These are phyloP conservation scores for Lates calcarifer DNA, from an alignment of 2,113 vertebrate species.

Conservation along the genomic window DNA sequence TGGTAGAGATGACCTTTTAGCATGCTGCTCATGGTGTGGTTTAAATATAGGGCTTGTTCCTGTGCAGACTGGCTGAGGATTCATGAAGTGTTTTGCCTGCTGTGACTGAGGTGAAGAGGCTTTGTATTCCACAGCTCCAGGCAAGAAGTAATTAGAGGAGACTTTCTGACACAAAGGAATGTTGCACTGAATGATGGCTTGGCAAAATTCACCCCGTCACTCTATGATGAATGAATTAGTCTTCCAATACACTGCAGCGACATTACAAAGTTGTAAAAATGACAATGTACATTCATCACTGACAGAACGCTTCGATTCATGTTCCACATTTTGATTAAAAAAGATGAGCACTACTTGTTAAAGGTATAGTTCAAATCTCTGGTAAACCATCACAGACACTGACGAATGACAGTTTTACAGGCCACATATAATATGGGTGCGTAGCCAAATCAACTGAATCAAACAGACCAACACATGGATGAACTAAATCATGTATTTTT, in stretches of 20 bases:
- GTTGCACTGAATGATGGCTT: conserved; percentile 74
- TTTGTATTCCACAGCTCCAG: conserved; percentile 77
- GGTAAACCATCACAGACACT: neutral
- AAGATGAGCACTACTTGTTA: neutral
- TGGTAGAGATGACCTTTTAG: conserved; percentile 60
- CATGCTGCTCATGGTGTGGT: conserved; percentile 34
- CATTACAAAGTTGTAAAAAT: conserved; percentile 12
- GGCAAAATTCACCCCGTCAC: conserved; percentile 48
- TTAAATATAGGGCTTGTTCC: conserved; percentile 65
- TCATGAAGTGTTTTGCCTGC: conserved; percentile 53
- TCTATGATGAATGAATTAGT: conserved; percentile 38
- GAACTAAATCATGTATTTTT: neutral
- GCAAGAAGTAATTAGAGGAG: conserved; percentile 79
- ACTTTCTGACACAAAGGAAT: conserved; percentile 86
- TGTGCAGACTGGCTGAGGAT: conserved; percentile 68
- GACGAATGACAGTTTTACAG: neutral
- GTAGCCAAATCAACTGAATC: neutral
- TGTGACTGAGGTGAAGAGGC: conserved; percentile 69
- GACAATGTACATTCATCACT: neutral
- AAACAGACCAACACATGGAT: no score
- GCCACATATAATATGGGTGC: neutral
- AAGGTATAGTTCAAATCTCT: neutral
- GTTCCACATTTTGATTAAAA: neutral
- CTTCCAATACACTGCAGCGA: neutral
- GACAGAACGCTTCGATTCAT: conserved; percentile 4